Evolutionary conservation across 1,140 invertebrate species (phyloP).

Genomic region (Pteromalus puparum): DNA sequence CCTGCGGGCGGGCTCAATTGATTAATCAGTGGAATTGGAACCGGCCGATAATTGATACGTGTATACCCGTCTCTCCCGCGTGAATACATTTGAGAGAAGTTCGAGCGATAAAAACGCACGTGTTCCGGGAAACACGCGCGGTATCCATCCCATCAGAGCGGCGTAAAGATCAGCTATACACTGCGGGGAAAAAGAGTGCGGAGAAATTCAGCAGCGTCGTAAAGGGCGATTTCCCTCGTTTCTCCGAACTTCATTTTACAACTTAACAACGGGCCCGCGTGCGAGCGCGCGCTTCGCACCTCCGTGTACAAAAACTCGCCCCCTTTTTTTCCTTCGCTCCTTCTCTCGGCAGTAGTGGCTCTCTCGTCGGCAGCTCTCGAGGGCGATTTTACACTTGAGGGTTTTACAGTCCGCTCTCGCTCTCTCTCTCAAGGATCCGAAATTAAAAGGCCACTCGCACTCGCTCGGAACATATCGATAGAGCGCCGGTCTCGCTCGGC

Average conservation of each 20-base stretch:
- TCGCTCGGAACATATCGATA: conserved; percentile 50
- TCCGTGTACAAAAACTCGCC: conserved; percentile 21
- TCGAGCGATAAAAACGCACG: not conserved
- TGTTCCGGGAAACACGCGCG: not conserved
- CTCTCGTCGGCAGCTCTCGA: not conserved
- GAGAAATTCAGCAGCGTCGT: conserved; percentile 26
- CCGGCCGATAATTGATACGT: conserved; percentile 65
- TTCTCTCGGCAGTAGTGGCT: not conserved
- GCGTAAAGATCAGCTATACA: not conserved
- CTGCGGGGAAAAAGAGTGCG: conserved; percentile 7
- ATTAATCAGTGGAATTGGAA: conserved; percentile 73
- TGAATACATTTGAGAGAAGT: conserved; percentile 39
- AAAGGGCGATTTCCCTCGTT: conserved; percentile 47
- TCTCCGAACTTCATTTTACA: conserved; percentile 51
- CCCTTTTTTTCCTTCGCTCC: not conserved
- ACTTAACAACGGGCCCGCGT: conserved; percentile 50
- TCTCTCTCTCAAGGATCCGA: conserved; percentile 35
- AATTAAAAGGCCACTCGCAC: conserved; percentile 65
- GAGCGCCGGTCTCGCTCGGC: conserved; percentile 23
- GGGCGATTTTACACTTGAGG: conserved; percentile 52
- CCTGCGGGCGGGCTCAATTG: conserved; percentile 66
- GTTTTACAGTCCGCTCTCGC: not conserved
- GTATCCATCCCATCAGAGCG: not conserved
- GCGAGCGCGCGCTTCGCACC: conserved; percentile 13
- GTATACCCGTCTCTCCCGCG: not conserved